Base-by-base conservation (phyloP, 2,888 invertebrate species). In the Bugulina stolonifera region DNA sequence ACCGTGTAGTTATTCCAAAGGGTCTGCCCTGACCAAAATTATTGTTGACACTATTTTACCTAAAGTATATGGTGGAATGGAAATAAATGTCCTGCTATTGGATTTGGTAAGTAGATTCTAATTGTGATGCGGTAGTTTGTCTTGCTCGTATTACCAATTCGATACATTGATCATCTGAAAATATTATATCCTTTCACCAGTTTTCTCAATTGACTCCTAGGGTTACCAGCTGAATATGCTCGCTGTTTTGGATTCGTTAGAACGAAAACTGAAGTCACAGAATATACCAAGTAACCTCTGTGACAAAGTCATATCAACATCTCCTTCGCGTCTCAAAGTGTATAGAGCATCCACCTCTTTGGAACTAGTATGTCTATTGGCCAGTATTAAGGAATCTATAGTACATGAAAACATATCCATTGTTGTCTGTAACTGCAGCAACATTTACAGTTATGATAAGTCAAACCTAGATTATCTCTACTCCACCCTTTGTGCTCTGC, bases 141-240 rank as follows among this genome's bases (percentile, higher is more conserved):
- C 52, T 22, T 52, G 52, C 22, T 22, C n/a, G n/a, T n/a, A n/a
- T n/a, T n/a, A n/a, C n/a, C n/a, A n/a, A n/a, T n/a, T n/a, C n/a
- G n/a, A n/a, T n/a, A n/a, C n/a, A n/a, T n/a, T n/a, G n/a, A n/a
- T n/a, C n/a, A n/a, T n/a, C n/a, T n/a, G n/a, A n/a, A n/a, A n/a
- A n/a, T n/a, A n/a, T n/a, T n/a, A n/a, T n/a, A n/a, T n/a, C n/a
- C n/a, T n/a, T n/a, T 43, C 43, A 43, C 18, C 18, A 18, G 43
- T 18, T 43, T 5, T 43, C 18, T 43, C 5, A 43, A 5, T 5
- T 43, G 43, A 10, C 25, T 64, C 32, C 29, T 32, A 64, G 64
- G 64, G 10, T 27, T 64, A 64, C n/a, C 64, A 32, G 22, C 64
- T 64, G 25, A 64, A 64, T 34, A 32, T 34, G 34, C n/a, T 64